These are phyloP conservation scores for Tokudaia tokunoshimensis DNA, from an alignment of 2,797 vertebrate species.

Conservation along the genomic window DNA sequence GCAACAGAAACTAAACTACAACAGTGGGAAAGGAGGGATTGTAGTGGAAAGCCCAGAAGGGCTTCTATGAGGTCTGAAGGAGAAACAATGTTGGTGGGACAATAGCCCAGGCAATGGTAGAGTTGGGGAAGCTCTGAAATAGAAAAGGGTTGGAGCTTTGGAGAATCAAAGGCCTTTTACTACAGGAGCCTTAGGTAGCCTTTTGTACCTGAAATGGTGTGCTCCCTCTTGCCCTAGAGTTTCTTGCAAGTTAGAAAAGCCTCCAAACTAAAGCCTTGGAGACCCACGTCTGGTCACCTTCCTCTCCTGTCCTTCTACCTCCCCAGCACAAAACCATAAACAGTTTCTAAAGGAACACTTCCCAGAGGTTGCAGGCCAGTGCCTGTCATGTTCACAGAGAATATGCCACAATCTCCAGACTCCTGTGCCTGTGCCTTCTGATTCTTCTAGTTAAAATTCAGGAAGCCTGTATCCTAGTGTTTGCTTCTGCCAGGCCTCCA, in stretches of 20 bases:
- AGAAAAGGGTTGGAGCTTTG: not conserved
- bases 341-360: not conserved
- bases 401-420: not conserved
- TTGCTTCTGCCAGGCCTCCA: not conserved
- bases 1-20: not conserved
- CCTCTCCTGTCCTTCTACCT: not conserved
- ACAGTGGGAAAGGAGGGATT: not conserved
- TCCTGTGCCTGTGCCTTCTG: accelerated
- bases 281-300: accelerated
- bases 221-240: not conserved
- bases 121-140: not conserved
- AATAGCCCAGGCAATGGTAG: not conserved
- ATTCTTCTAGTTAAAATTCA: not conserved
- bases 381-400: not conserved
- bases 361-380: accelerated
- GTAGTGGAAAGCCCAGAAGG: not conserved
- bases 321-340: not conserved
- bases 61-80: not conserved
- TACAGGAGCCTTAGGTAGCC: not conserved
- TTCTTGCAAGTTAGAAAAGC: not conserved
- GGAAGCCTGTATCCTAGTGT: not conserved
- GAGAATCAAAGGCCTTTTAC: not conserved
- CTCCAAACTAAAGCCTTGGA: not conserved
- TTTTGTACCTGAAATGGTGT: accelerated
- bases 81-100: not conserved